A percentile compares a stretch with the other conserved stretches of the same genome.
These are phyloP conservation scores for Xestia sexstrigata DNA, from an alignment of 2,888 invertebrate genomes.

Conservation along the genomic window DNA sequence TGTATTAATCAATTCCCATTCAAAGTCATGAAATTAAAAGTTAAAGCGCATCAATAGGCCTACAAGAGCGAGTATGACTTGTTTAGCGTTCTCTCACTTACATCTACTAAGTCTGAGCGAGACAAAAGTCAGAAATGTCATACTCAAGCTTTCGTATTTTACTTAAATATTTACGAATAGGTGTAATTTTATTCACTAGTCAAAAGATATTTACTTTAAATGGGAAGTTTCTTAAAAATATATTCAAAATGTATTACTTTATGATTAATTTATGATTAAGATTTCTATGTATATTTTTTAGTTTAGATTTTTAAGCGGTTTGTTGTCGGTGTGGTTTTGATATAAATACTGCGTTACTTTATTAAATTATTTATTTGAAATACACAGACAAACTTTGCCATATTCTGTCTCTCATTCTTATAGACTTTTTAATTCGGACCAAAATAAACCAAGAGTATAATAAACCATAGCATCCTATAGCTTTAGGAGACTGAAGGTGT, in stretches of 20 bases:
- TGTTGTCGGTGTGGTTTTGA: constrained; percentile 56
- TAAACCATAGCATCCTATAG: constrained; percentile 44
- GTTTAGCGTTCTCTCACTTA: constrained; percentile 61
- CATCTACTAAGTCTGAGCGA: constrained; percentile 63
- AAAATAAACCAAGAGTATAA: neutral
- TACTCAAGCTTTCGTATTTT: constrained; percentile 80
- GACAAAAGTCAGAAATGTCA: constrained; percentile 62
- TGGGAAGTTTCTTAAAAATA: constrained; percentile 77
- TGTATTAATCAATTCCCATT: constrained; percentile 62
- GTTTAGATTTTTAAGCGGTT: constrained; percentile 62
- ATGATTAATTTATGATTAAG: constrained; percentile 71
- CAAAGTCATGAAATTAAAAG: constrained; percentile 33
- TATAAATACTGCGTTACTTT: neutral
- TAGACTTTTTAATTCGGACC: neutral
- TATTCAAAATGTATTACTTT: constrained; percentile 76
- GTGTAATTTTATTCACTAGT: constrained; percentile 88
- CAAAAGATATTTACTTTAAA: constrained; percentile 82
- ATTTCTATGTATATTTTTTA: constrained; percentile 69
- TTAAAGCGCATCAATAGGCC: constrained; percentile 60
- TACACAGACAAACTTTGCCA: no score
- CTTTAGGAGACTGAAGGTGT: constrained; percentile 39
- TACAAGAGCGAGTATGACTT: constrained; percentile 57
- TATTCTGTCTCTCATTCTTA: neutral
- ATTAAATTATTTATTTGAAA: neutral
- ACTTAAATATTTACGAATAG: constrained; percentile 81